Base-by-base conservation (phyloP, 1,140 invertebrate genomes). In the Drosophila mauritiana region DNA sequence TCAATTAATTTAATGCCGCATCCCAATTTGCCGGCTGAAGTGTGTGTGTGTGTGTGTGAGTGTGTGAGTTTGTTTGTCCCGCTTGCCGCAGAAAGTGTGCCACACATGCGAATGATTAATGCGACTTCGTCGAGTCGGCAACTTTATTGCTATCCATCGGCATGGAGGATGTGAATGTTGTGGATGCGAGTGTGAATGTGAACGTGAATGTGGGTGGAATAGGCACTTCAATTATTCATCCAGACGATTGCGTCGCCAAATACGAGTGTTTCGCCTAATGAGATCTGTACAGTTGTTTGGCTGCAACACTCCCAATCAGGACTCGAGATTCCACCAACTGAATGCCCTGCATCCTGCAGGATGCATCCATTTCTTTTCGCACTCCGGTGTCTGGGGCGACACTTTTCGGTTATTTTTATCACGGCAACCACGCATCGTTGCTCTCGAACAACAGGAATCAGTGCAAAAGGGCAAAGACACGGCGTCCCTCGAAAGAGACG, bases 331-430 rank as follows among this genome's bases (percentile, higher is more conserved):
- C 37, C 3, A 7, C 31, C 31, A 3, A 20, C 17, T 11, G 20
- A 45, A 45, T 22, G 13, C 10, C 34, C 11, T 31, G 31, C 31
- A 22, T 34, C 11, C 25, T 10, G 8, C 25, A 58, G 63, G 43
- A 17, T 57, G 37, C 69, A 52, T 34, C 20, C 59, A n/a, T 57
- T 73, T 42, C 40, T 17, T 8, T 31, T 31, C 8, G 31, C 31
- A 31, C 64, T 58, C 56, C 49, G 36, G 22, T 13, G 22, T 48
- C 22, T 25, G 22, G 45, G 25, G 45, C 55, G 73, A 58, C 70
- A 88, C 74, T 88, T 75, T 75, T 78, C 40, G 77, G 75, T 62
- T 77, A 82, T 85, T 88, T 86, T 86, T 86, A 86, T 86, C 83
- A 83, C 75, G 69, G 63, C 65, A 76, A 72, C 75, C 83, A 86